Evolutionary conservation across 2,113 vertebrate genomes (phyloP), one percentile per base, ranked within the genome.

Genomic region (Climacteris rufus): DNA sequence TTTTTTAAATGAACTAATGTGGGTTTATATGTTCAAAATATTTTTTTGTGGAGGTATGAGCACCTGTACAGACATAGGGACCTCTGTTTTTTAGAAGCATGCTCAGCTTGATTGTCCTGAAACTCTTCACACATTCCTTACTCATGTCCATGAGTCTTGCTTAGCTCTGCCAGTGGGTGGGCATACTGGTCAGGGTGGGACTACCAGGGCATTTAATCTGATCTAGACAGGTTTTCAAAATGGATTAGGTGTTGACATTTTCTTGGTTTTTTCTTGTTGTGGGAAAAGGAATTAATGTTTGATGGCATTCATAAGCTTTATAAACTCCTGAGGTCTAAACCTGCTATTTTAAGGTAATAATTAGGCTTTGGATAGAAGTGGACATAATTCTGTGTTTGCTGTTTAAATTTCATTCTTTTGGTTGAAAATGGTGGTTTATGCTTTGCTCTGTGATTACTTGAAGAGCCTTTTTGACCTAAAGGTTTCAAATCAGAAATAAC

Each of bases 131-230:
- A 8, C 25, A 11, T 22, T 68, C 16, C 16, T 47, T 75, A 8
- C 16, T 83, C 13, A 60, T 9, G 13, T 30, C 17, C 5, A 4
- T 24, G 56, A n/a, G 22, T 75, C 39, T 56, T 56, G 25, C 25
- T 69, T 27, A 17, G 11, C 11, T 75, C 19, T 2, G 0, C 17
- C 0, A 1, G 17, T 2, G 3, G 3, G 1, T 81, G 13, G 24
- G 13, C 25, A 6, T 60, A 18, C 27, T 3, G 2, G 3, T 50
- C 5, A 3, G 10, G 10, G 5, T 76, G 47, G 22, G 15, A 40
- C 24, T 71, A 25, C 12, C 2, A 25, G 65, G 28, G 17, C 40
- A 11, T 74, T 42, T 77, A 18, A 33, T 78, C 33, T 65, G 28
- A 69, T 47, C 6, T 53, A 57, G 35, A 39, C 4, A 53, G 21